Evolutionary conservation across 2,797 vertebrate species (phyloP).

Genomic region (Leptatherina wallacei): DNA sequence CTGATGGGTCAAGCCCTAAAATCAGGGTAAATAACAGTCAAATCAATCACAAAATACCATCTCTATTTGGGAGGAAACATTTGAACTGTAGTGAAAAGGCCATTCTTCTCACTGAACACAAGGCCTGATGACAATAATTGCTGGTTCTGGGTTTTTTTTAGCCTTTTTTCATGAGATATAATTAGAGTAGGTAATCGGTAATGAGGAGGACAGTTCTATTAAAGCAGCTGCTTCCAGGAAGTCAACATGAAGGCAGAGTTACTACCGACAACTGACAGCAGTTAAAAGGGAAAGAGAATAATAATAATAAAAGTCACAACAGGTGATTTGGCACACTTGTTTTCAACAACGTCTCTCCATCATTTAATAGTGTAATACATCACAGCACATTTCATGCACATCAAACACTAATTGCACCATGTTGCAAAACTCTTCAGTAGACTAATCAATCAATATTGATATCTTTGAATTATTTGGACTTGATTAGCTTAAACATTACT

Average conservation of each 20-base stretch:
- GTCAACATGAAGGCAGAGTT: conserved; percentile 4
- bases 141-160: conserved; percentile 1
- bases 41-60: conserved; percentile 3
- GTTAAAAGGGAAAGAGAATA: background rate
- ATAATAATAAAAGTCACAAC: background rate
- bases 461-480: conserved; percentile 4
- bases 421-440: background rate
- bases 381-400: conserved; percentile 4
- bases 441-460: conserved; percentile 1
- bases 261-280: conserved; percentile 18
- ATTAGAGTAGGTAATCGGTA: conserved; percentile 47
- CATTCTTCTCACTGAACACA: conserved; percentile 6
- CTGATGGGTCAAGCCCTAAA: background rate
- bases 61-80: background rate
- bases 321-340: background rate
- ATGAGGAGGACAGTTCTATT: conserved; percentile 35
- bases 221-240: conserved; percentile 38
- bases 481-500: background rate
- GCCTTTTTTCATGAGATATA: conserved; percentile 22
- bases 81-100: conserved; percentile 5
- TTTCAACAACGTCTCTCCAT: background rate
- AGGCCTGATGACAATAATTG: conserved; percentile 29
- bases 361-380: conserved; percentile 9
- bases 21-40: background rate
- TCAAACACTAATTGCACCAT: background rate